Percentiles rank a stretch among this genome's conserved stretches.
phyloP scores from a whole-genome alignment of 2,888 invertebrate species.

The Flexamia atlantica region DNA sequence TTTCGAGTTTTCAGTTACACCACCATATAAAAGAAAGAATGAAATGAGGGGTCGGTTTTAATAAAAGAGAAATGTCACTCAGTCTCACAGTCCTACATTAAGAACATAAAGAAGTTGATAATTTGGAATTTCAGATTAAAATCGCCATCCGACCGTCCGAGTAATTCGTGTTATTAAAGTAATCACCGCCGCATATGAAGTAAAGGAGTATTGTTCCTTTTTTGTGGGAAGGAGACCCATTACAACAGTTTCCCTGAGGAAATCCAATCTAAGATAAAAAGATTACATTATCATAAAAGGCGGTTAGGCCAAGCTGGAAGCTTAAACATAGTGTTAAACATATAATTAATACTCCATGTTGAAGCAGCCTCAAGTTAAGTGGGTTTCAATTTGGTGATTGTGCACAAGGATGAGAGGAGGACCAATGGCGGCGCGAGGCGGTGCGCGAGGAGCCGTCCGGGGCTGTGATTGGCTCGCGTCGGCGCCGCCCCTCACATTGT shows the following conservation, averaged over 20 bases:
- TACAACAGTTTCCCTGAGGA: slow-evolving; percentile 54
- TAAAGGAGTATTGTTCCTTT: slow-evolving; percentile 35
- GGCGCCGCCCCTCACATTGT: slow-evolving; percentile 37
- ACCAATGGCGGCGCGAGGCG: slow-evolving; percentile 60
- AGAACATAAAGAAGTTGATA: slow-evolving; percentile 30
- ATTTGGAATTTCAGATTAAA: slow-evolving; percentile 45
- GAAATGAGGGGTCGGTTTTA: neutral
- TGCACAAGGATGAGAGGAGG: slow-evolving; percentile 60
- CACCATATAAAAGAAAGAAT: neutral
- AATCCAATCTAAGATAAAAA: slow-evolving; percentile 60
- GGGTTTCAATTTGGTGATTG: slow-evolving; percentile 65
- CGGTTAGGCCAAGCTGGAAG: slow-evolving; percentile 55
- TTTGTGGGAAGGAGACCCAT: slow-evolving; percentile 54
- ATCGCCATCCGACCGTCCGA: slow-evolving; percentile 19
- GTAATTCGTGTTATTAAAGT: slow-evolving; percentile 55
- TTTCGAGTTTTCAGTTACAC: too few species aligned
- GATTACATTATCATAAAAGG: slow-evolving; percentile 60
- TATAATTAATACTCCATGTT: slow-evolving; percentile 65
- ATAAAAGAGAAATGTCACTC: slow-evolving; percentile 14
- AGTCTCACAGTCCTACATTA: neutral
- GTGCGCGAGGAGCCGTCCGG: slow-evolving; percentile 41
- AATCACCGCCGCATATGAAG: slow-evolving; percentile 46
- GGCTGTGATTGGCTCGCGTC: slow-evolving; percentile 43
- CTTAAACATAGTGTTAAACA: slow-evolving; percentile 63
- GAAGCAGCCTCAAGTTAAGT: slow-evolving; percentile 65